Evolutionary conservation across 1,140 invertebrate genomes (phyloP), one percentile per base, ranked within the genome.

Genomic region (Tetramorium simillimum): DNA sequence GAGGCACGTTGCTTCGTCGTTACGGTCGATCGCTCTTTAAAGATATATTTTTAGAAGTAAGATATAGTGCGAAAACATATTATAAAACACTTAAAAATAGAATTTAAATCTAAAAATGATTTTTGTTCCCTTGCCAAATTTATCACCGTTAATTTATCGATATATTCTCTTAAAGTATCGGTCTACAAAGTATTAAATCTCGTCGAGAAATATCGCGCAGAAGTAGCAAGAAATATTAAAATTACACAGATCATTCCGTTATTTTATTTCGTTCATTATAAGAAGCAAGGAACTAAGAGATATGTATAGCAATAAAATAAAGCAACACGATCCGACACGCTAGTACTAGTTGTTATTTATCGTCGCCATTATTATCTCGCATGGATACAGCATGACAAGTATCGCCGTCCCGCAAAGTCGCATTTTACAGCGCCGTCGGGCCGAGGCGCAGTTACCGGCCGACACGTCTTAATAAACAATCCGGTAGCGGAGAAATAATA

Each of bases 391-490:
- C 43, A 33, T 60, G 46, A 37, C 76, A 21, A 65, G 60, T 28
- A 46, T 40, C 33, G 62, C 46, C 46, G 33, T 40, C 62, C 46
- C 62, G 77, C 28, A n/a, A 80, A 33, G 62, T 56, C n/a, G 63
- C 33, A 40, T 53, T 80, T 80, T 80, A 58, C 63, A 53, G n/a
- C 46, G 33, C n/a, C 14, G 14, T 24, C 33, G 60, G 46, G 14
- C 28, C 43, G 18, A 51, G 63, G 21, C 46, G 46, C 63, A 80
- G 51, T 80, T 69, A 80, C 43, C 12, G 33, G 33, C 46, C n/a
- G 62, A 40, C 46, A 56, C 33, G 77, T 80, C 77, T 80, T 80
- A 80, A 80, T 80, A 69, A 80, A 80, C 77, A 69, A 80, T 53
- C 46, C 62, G 46, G 62, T 80, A 80, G 46, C 46, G 62, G 62